Evolutionary conservation across 2,797 vertebrate genomes (phyloP), one percentile per base, ranked within the genome.

Genomic region (Tiaroga cobitis): DNA sequence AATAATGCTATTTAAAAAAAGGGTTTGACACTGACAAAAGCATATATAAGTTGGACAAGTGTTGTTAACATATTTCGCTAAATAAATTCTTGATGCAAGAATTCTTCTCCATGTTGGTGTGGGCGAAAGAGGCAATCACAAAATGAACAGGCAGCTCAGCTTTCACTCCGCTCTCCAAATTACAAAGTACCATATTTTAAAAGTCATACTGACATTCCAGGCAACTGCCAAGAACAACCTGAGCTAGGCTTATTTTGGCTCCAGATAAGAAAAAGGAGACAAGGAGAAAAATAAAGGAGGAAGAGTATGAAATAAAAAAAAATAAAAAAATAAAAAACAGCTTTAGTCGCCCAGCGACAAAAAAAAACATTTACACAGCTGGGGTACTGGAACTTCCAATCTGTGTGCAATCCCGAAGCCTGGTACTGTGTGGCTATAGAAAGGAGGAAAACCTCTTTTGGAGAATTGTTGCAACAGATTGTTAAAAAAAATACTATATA

Each of bases 291-390:
- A 79, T 95, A 65, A 32, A 43, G 59, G 46, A 49, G 70, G 59
- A 67, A 61, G 77, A 46, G 54, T 34, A 95, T 39, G 69, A 77
- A 72, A 78, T 32, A 75, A 46, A 54, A 32, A 69, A 59, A 21
- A 72, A 78, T 32, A 75, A 46, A 54, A 32, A 69, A 59, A 21
- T n/a, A n/a, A n/a, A 8, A 93, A 92, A 96, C 94, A 91, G 94
- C 96, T 96, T 95, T 95, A 97, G 96, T 97, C 96, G 95, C 96
- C 96, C 96, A 94, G 94, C 96, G 97, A 98, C 96, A 95, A 93
- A 98, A 95, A 93, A 98, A 98, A 99, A 98, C 97, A 98, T 99
- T 98, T 97, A 98, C 97, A 98, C 97, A 99, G 97, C 98, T 98
- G 97, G 96, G 95, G 95, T 94, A 94, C 92, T 93, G 91, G 90